Evolutionary conservation across 2,797 vertebrate genomes (phyloP).

Genomic region (Adrianichthys oophorus): DNA sequence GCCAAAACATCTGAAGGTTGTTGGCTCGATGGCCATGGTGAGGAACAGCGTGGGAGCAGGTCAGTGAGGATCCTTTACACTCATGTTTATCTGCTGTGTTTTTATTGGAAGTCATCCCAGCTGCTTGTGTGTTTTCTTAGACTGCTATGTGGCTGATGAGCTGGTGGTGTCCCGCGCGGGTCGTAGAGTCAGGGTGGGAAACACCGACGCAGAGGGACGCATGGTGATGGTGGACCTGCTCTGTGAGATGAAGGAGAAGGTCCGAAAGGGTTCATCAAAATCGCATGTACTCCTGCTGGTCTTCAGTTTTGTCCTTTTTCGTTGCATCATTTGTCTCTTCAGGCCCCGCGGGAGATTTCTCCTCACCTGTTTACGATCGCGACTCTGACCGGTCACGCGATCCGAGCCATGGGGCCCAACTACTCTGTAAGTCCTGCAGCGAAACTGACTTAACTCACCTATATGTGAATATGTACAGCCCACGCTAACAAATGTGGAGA

Average conservation of each 20-base stretch:
- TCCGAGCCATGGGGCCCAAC: slow-evolving; percentile 82
- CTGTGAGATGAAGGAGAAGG: slow-evolving; percentile 86
- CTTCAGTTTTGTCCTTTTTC: neutral
- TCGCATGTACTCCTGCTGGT: neutral
- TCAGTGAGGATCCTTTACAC: slow-evolving; percentile 39
- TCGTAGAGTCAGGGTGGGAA: slow-evolving; percentile 80
- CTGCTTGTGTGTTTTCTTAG: slow-evolving; percentile 40
- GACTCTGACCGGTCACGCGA: slow-evolving; percentile 83
- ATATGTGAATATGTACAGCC: neutral
- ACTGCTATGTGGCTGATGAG: slow-evolving; percentile 85
- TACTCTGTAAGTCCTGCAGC: slow-evolving; percentile 77
- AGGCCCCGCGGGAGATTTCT: slow-evolving; percentile 70
- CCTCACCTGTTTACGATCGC: slow-evolving; percentile 83
- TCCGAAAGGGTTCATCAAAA: slow-evolving; percentile 20
- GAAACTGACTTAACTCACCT: no score
- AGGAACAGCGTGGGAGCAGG: slow-evolving; percentile 85
- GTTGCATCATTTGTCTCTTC: slow-evolving; percentile 17
- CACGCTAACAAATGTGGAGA: neutral
- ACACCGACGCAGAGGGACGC: slow-evolving; percentile 84
- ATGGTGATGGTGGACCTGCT: slow-evolving; percentile 87
- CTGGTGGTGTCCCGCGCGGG: slow-evolving; percentile 80
- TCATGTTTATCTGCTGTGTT: neutral
- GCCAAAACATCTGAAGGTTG: slow-evolving; percentile 78
- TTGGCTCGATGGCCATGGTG: slow-evolving; percentile 85
- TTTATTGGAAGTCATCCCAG: neutral